Evolutionary conservation across 1,140 invertebrate species (phyloP), one percentile per base, ranked within the genome.

Genomic region (Calliphora vicina): DNA sequence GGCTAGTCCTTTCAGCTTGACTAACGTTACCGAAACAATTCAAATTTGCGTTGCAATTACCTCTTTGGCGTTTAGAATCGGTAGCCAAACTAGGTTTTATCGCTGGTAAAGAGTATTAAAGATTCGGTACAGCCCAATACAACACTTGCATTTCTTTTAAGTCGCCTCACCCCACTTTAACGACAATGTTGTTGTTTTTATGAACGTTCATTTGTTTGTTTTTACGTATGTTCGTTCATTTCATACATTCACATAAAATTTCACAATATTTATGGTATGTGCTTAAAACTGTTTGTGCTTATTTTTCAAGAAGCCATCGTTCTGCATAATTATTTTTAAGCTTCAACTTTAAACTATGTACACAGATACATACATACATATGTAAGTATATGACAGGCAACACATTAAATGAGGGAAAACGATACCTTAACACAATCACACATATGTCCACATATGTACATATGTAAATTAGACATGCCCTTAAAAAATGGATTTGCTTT

Each of bases 301-400:
- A 78, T 42, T 78, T 67, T 78, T 78, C 35, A 78, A 78, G 74
- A 35, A 78, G 74, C 35, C 74, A 78, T 78, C 74, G 74, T 78
- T 78, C 74, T 43, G 74, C 74, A 78, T 78, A 78, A 78, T 78
- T 78, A 78, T 78, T 43, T 78, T 78, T 78, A 78, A 43, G 74
- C 74, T 45, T 78, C 35, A 78, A 78, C 74, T 78, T 43, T 78
- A 43, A 78, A 78, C 35, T 43, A 25, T 20, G 42, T 61, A n/a
- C 50, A 6, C 5, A 61, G 13, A n/a, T 61, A 61, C 50, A 17
- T n/a, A 61, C 13, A 23, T 23, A 67, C 25, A 12, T 67, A 67
- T 15, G 15, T 17, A 15, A 17, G 9, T 67, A 67, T 67, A 67
- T 67, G 17, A 5, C 12, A 6, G 5, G 13, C 12, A 17, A 50